Base-by-base conservation (phyloP, 64 coral and sea anemone genomes). In the Pocillopora verrucosa region DNA sequence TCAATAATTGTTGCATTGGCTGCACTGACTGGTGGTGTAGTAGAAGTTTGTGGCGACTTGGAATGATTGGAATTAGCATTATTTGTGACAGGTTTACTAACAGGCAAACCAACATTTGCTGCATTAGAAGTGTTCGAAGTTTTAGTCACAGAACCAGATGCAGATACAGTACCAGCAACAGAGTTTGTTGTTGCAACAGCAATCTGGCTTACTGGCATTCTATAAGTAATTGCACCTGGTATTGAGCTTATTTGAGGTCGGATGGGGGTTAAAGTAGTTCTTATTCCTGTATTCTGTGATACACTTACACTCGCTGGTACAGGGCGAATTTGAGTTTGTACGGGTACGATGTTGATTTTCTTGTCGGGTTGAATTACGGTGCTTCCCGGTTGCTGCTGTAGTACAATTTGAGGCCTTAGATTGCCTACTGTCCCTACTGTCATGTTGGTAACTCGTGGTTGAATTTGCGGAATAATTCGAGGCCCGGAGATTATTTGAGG, bases 401-500 rank as follows among this genome's bases (percentile, higher is more conserved):
- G 80, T 61, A 92, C 81, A 83, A 87, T 88, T 34, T 89, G 92
- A 34, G 88, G 60, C 61, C 61, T 90, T 4, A 75, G 84, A 51
- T 59, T 61, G 35, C 61, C 60, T 25, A 79, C 75, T 5, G 65
- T 61, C 36, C 61, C 60, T 25, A 79, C 75, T 5, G 85, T 74
- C 77, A 81, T 89, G 73, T 89, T 88, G 20, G 88, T 41, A 51
- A 89, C 72, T 16, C 81, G 73, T 13, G 96, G 93, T 76, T 92
- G 95, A 72, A 95, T 92, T 81, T 92, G 93, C 34, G 84, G 93
- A 70, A 94, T 98, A 15, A 95, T 94, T 76, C 88, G 87, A 22
- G 96, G 93, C 16, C 36, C 37, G 83, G 96, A 81, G 65, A 94
- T 94, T 45, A 80, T 89, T 64, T 94, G 93, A 73, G 87, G 89